These are phyloP conservation scores for Chrosomus eos DNA, from an alignment of 2,797 vertebrate genomes.

Conservation along the genomic window DNA sequence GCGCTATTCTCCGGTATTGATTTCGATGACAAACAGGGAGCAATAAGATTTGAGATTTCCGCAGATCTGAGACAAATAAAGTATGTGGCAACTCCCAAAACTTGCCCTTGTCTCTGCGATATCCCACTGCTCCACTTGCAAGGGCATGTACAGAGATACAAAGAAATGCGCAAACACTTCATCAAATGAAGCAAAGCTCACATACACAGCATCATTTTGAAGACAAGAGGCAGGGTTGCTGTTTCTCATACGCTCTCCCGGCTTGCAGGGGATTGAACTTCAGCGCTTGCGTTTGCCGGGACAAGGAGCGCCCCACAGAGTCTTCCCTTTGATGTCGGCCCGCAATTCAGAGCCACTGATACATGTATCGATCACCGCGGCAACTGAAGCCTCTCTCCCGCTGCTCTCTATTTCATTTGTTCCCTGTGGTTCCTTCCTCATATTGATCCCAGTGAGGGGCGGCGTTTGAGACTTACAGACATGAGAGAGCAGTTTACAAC, in stretches of 20 bases:
- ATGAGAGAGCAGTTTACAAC: slow-evolving; percentile 47
- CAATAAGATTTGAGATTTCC: slow-evolving; percentile 18
- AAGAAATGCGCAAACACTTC: neutral
- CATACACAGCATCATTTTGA: slow-evolving; percentile 36
- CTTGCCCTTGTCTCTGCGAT: slow-evolving; percentile 29
- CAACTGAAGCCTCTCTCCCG: slow-evolving; percentile 64
- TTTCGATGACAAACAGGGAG: neutral
- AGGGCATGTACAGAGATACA: neutral
- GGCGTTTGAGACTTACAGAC: slow-evolving; percentile 55
- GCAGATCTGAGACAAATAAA: slow-evolving; percentile 33
- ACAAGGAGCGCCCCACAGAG: slow-evolving; percentile 59
- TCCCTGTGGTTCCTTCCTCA: slow-evolving; percentile 60
- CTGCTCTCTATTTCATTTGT: slow-evolving; percentile 62
- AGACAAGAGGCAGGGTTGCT: slow-evolving; percentile 33
- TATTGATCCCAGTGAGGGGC: slow-evolving; percentile 65
- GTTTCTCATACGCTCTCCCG: slow-evolving; percentile 37
- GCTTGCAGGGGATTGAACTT: slow-evolving; percentile 50
- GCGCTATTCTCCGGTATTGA: slow-evolving; percentile 1
- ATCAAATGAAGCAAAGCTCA: slow-evolving; percentile 34
- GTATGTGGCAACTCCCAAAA: slow-evolving; percentile 9
- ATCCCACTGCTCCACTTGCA: slow-evolving; percentile 15
- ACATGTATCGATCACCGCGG: slow-evolving; percentile 67
- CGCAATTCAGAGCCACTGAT: slow-evolving; percentile 68
- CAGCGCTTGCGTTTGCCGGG: slow-evolving; percentile 62
- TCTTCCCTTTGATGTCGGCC: slow-evolving; percentile 68